These are phyloP conservation scores for Atherinosoma microstoma DNA, from an alignment of 2,797 vertebrate species.

Conservation along the genomic window DNA sequence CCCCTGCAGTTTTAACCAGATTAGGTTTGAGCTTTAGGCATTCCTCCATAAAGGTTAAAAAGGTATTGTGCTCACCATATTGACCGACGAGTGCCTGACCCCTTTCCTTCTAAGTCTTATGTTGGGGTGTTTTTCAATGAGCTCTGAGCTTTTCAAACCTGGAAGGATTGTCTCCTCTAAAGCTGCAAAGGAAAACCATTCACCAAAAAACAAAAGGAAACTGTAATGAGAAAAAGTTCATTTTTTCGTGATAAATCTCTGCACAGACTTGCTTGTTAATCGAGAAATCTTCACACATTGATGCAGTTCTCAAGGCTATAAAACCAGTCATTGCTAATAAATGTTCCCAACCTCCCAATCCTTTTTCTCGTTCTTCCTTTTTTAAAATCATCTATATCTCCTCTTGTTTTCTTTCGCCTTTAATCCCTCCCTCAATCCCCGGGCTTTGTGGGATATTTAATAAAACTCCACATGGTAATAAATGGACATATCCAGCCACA, in stretches of 20 bases:
- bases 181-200: background rate
- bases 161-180: background rate
- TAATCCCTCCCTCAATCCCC: conserved; percentile 32
- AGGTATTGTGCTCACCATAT: background rate
- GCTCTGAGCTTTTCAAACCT: background rate
- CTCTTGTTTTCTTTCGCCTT: conserved; percentile 15
- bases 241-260: background rate
- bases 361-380: background rate
- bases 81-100: background rate
- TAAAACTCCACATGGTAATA: conserved; percentile 55
- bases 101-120: background rate
- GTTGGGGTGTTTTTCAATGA: background rate
- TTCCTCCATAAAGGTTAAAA: background rate
- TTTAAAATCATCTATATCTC: conserved; percentile 15
- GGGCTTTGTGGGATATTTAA: conserved; percentile 68
- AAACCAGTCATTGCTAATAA: conserved; percentile 33
- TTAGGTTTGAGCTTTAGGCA: background rate
- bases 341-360: background rate
- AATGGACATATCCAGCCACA: conserved; percentile 56
- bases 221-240: background rate
- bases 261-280: background rate
- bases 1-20: background rate
- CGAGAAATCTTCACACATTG: background rate
- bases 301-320: conserved; percentile 29
- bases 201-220: background rate